Percentiles rank a stretch among this genome's conserved stretches.
These are phyloP conservation scores for Euproctis similis DNA, from an alignment of 2,888 invertebrate species.

Conservation along the genomic window DNA sequence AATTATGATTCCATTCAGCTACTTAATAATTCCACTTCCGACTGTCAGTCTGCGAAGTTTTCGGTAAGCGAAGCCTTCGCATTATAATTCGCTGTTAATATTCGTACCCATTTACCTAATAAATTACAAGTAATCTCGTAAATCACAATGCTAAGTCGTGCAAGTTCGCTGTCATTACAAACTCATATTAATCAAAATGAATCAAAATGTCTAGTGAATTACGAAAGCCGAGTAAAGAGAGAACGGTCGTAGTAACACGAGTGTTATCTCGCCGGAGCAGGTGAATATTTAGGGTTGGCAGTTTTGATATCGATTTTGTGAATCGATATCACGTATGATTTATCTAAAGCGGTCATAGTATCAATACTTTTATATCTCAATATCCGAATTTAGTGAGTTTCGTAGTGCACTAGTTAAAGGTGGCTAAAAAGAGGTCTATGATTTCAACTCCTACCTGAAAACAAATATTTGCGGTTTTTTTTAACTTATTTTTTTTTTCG, in stretches of 20 bases:
- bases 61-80: conserved; percentile 9
- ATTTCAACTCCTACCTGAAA: too few species aligned
- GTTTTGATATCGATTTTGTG: conserved; percentile 4
- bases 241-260: conserved; percentile 17
- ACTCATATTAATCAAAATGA: conserved; percentile 44
- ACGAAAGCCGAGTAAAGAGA: conserved; percentile 13
- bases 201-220: conserved; percentile 32
- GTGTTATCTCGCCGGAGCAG: conserved; percentile 56
- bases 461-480: too few species aligned
- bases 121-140: conserved; percentile 35
- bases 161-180: conserved; percentile 34
- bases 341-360: too few species aligned
- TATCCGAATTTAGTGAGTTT: too few species aligned
- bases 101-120: conserved; percentile 29
- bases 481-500: too few species aligned
- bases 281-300: conserved; percentile 39
- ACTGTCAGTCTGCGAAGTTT: conserved; percentile 12
- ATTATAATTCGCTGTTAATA: conserved; percentile 23
- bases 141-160: conserved; percentile 33
- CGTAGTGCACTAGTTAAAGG: too few species aligned
- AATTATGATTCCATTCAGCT: conserved; percentile 1
- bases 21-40: conserved; percentile 2
- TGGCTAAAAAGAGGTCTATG: too few species aligned
- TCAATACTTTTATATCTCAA: too few species aligned
- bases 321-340: too few species aligned